Conservation (phyloP, 2,888 invertebrate genomes). For the Leucophora obtusa region DNA sequence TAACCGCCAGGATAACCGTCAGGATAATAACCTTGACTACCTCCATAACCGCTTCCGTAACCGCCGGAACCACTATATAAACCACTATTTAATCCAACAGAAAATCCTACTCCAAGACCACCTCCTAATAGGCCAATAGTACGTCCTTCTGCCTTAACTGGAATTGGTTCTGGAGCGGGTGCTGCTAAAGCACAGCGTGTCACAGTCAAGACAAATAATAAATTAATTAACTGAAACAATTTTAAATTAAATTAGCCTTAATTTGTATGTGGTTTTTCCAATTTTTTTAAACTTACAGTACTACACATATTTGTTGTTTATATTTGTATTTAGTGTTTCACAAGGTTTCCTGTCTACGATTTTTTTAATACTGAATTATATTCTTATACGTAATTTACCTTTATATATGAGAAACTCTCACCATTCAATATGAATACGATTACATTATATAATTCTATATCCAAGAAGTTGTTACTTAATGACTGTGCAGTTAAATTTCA, state of each 20-base stretch:
- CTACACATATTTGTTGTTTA: constrained; percentile 26
- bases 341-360: constrained; percentile 11
- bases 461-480: constrained; percentile 24
- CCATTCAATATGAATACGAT: neutral
- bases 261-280: neutral
- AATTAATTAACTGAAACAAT: constrained; percentile 67
- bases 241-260: neutral
- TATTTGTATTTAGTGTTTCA: neutral
- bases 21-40: constrained; percentile 23
- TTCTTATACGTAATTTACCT: constrained; percentile 43
- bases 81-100: constrained; percentile 68
- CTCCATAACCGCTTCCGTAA: constrained; percentile 57
- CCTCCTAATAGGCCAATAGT: constrained; percentile 73
- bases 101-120: constrained; percentile 68
- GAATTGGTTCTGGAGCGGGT: constrained; percentile 68
- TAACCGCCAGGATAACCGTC: constrained; percentile 62
- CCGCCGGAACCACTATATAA: constrained; percentile 65
- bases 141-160: constrained; percentile 71
- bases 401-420: constrained; percentile 34
- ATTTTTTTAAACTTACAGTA: constrained; percentile 34
- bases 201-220: constrained; percentile 63
- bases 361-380: constrained; percentile 46
- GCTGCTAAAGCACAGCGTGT: constrained; percentile 68
- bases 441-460: constrained; percentile 17
- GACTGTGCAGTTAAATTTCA: constrained; percentile 22